phyloP scores from a whole-genome alignment of 2,113 vertebrate genomes.

The Sander vitreus region DNA sequence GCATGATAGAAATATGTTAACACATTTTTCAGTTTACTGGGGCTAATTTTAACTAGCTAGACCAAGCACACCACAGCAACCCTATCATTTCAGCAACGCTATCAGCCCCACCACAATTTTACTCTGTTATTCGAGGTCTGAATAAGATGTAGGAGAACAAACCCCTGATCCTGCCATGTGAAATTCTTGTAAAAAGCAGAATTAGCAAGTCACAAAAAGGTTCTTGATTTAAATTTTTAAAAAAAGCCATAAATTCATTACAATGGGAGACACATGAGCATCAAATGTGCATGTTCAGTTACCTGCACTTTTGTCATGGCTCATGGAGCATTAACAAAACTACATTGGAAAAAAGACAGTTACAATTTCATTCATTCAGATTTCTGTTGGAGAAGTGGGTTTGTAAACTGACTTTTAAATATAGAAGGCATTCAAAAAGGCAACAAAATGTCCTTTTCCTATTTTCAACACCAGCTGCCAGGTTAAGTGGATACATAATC shows the following conservation, averaged over 20 bases:
- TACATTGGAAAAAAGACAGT: neutral
- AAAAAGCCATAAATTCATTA: neutral
- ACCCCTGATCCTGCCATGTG: neutral
- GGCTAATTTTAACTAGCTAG: neutral
- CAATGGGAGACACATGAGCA: neutral
- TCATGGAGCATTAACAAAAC: neutral
- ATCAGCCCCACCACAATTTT: neutral
- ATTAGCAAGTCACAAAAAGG: neutral
- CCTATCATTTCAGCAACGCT: neutral
- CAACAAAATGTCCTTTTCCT: neutral
- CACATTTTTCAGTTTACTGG: neutral
- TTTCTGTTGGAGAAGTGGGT: neutral
- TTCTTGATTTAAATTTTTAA: neutral
- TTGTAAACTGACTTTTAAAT: neutral
- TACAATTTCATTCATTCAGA: neutral
- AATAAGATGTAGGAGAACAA: neutral
- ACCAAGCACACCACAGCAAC: neutral
- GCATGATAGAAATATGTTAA: neutral
- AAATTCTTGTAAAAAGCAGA: neutral
- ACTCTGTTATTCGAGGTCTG: neutral
- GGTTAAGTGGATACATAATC: neutral
- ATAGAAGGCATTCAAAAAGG: neutral
- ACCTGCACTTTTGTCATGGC: neutral
- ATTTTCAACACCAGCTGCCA: neutral
- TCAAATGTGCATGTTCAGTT: neutral